A percentile compares a stretch with the other conserved stretches of the same genome.
Conservation (phyloP, 2,797 vertebrate genomes). For the Acipenser oxyrinchus region DNA sequence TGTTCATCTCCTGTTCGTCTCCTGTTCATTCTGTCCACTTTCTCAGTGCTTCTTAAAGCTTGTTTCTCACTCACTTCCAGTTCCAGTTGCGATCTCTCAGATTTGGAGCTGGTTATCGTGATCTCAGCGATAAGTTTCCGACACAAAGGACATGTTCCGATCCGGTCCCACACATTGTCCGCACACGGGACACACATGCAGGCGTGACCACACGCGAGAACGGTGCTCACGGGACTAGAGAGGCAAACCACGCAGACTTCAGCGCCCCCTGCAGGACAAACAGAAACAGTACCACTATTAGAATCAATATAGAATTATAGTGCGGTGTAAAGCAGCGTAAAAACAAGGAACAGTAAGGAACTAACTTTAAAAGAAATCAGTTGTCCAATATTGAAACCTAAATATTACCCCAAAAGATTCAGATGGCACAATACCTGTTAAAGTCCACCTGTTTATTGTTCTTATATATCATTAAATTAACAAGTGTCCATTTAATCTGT, state of each 20-base stretch:
- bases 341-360: not conserved
- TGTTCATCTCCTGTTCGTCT: too few relatives aligned
- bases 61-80: too few relatives aligned
- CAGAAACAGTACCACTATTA: slow-evolving; percentile 5
- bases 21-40: too few relatives aligned
- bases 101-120: too few relatives aligned
- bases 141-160: slow-evolving; percentile 64
- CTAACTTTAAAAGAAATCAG: not conserved
- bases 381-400: not conserved
- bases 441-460: not conserved
- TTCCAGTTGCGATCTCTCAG: too few relatives aligned
- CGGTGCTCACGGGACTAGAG: slow-evolving; percentile 16
- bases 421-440: not conserved
- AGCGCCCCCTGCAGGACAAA: not conserved
- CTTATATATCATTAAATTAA: not conserved
- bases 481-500: too few relatives aligned
- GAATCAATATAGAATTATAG: not conserved
- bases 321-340: not conserved
- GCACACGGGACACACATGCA: slow-evolving; percentile 53
- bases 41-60: too few relatives aligned
- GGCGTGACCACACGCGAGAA: slow-evolving; percentile 57
- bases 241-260: slow-evolving; percentile 54
- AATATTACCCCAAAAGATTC: not conserved
- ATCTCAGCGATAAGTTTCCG: slow-evolving; percentile 21
- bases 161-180: slow-evolving; percentile 30